Evolutionary conservation across 2,797 vertebrate genomes (phyloP), one percentile per base, ranked within the genome.

Genomic region (Scarus forsteni): DNA sequence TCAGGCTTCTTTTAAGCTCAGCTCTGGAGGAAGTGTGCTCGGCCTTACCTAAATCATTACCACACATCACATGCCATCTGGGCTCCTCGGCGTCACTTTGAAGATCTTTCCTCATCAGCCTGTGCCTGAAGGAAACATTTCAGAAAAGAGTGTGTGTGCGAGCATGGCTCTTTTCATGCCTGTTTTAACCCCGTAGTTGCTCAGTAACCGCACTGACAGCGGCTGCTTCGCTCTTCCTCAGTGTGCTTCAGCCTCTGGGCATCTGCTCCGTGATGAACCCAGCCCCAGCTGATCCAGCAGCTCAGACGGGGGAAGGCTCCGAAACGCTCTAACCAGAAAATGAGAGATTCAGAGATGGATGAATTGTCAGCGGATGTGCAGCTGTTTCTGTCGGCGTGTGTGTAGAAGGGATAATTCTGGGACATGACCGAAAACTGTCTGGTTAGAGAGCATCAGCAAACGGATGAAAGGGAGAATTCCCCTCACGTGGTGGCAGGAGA

Each of bases 381-480:
- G 89, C 85, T 89, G 88, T 84, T 84, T n/a, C 50, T 69, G 60
- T 76, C 48, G 74, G 27, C 48, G 42, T 27, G 73, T 36, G 38
- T 27, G 55, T n/a, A 63, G 81, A 79, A 59, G 34, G 70, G 81
- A 76, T 84, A 86, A 90, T 92, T 91, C 85, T 85, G 83, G 84
- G 87, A 91, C 88, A 70, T 86, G 85, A 92, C 90, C 84, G 82
- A 91, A 92, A 93, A 92, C 83, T 87, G 91, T 92, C 92, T 92
- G 82, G 87, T 92, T 93, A 86, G 80, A 87, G 83, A 61, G 88
- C 88, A 80, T 86, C 80, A 81, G 80, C 75, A 89, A 87, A 86
- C 60, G 83, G 89, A 91, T 90, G 84, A 92, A 91, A 87, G 75
- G 62, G 68, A 91, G 83, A 85, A 83, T 79, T 89, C 85, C 87